Evolutionary conservation across 2,113 vertebrate genomes (phyloP).

Genomic region (Argyrosomus japonicus): DNA sequence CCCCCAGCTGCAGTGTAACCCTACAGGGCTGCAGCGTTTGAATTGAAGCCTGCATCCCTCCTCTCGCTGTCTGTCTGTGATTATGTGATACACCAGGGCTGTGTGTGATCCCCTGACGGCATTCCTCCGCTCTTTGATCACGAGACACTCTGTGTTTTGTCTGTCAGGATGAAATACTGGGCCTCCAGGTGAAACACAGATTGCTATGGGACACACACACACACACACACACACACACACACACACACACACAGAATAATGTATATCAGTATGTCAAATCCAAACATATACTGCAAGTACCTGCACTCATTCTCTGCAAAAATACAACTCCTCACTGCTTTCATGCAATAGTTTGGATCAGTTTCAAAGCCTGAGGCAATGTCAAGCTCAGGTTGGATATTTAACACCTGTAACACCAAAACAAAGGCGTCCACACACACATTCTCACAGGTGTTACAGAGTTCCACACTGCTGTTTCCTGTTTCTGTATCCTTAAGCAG

Average conservation of each 20-base stretch:
- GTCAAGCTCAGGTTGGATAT: slow-evolving; percentile 29
- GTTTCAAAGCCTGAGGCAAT: slow-evolving; percentile 43
- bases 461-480: slow-evolving; percentile 10
- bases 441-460: slow-evolving; percentile 11
- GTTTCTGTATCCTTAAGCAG: background rate
- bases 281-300: background rate
- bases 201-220: slow-evolving; percentile 2
- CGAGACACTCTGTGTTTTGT: slow-evolving; percentile 45
- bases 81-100: slow-evolving; percentile 59
- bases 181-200: slow-evolving; percentile 9
- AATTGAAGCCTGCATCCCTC: slow-evolving; percentile 19
- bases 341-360: slow-evolving; percentile 21
- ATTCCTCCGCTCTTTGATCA: slow-evolving; percentile 71
- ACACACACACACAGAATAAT: background rate
- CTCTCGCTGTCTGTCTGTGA: slow-evolving; percentile 48
- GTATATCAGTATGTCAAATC: background rate
- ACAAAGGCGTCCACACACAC: slow-evolving; percentile 19
- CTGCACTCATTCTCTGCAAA: background rate
- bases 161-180: slow-evolving; percentile 64
- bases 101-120: slow-evolving; percentile 41
- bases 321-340: background rate
- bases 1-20: slow-evolving; percentile 37
- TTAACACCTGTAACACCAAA: slow-evolving; percentile 44
- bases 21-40: slow-evolving; percentile 7
- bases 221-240: background rate